Conservation (phyloP, 2,797 vertebrate genomes). For the Prunella strophiata region DNA sequence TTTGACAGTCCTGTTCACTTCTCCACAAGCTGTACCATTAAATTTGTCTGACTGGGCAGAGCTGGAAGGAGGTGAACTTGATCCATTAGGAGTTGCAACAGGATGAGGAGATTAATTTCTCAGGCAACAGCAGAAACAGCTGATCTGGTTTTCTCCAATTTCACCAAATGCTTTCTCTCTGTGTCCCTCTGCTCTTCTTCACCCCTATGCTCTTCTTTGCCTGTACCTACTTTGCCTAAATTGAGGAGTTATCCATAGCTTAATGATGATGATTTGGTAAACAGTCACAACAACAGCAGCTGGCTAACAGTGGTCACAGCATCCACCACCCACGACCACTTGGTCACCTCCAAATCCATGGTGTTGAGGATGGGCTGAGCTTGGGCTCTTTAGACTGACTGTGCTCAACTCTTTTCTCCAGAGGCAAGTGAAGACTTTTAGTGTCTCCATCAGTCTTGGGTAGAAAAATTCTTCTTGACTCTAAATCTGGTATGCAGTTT, state of each 20-base stretch:
- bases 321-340: neutral
- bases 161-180: neutral
- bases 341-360: neutral
- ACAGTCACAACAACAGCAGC: neutral
- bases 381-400: neutral
- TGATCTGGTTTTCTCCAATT: neutral
- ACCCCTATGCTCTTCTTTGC: neutral
- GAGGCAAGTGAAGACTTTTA: neutral
- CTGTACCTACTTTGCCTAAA: neutral
- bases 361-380: neutral
- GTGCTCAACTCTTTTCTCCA: neutral
- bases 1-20: neutral
- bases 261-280: neutral
- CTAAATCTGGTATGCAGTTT: neutral
- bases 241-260: neutral
- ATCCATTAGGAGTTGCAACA: neutral
- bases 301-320: neutral
- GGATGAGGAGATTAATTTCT: neutral
- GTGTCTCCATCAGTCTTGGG: neutral
- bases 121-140: neutral
- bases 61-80: neutral
- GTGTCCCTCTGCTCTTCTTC: neutral
- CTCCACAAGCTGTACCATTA: neutral
- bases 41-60: neutral
- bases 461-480: neutral